Evolutionary conservation across 1,140 invertebrate genomes (phyloP), one percentile per base, ranked within the genome.

Genomic region (Cyphomyrmex costatus): DNA sequence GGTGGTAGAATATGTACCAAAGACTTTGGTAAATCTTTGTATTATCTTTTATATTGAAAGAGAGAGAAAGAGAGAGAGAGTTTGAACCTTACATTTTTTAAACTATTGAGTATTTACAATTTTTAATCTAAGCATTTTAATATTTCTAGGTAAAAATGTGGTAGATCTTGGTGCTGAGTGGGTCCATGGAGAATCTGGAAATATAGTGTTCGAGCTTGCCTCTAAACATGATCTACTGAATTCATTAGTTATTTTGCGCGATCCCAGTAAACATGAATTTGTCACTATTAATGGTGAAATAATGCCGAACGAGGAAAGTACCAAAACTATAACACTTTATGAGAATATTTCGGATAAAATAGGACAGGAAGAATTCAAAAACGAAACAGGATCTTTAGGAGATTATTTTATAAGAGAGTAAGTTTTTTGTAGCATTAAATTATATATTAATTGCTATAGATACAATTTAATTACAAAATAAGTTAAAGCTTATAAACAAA

Each of bases 101-200:
- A 73, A 27, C 10, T 42, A 42, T n/a, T 58, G 0, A 19, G 12
- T 63, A 56, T 60, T 24, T 33, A 58, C n/a, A 76, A 74, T 86
- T 82, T 74, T 56, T 46, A 82, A 24, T 83, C 49, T 82, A 58
- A 33, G 5, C 16, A 19, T 42, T 80, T 27, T 63, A 80, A 91
- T 92, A 12, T 73, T 82, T 90, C 51, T 51, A 94, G 95, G 93
- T 2, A 96, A 96, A 5, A 95, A 95, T 86, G 93, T 96, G 27
- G 94, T 98, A 10, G 98, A 99, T 93, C 86, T 98, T 19, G 98
- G 98, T 4, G 98, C 97, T 27, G 97, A 98, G 91, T 98, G 97
- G 97, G 96, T 98, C 88, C 98, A 98, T 90, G 98, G 98, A 19
- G 96, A 98, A 92, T 94, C 96, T 85, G 96, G 95, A 24, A 98